Evolutionary conservation across 2,797 vertebrate genomes (phyloP).

Genomic region (Cuniculus paca): DNA sequence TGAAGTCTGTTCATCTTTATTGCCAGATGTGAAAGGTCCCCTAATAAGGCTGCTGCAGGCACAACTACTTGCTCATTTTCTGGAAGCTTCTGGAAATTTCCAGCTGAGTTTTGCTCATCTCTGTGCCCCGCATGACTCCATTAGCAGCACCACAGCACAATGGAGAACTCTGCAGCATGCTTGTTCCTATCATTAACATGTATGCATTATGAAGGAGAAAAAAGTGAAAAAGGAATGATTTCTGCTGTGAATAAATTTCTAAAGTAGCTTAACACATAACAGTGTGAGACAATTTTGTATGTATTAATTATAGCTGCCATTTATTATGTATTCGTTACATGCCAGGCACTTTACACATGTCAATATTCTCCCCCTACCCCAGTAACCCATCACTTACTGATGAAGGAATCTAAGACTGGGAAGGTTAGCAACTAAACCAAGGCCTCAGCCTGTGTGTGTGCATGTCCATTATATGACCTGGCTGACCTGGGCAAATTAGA

Average conservation of each 20-base stretch:
- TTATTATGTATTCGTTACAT: background rate
- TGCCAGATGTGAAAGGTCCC: background rate
- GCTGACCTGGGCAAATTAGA: background rate
- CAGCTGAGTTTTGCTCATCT: slow-evolving; percentile 38
- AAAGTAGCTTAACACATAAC: background rate
- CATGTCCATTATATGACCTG: background rate
- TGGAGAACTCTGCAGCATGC: background rate
- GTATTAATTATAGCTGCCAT: background rate
- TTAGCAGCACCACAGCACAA: background rate
- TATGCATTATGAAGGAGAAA: background rate
- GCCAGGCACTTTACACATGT: background rate
- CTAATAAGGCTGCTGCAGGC: background rate
- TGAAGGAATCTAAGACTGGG: background rate
- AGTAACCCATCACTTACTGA: background rate
- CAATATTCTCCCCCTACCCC: too few relatives aligned
- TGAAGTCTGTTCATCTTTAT: background rate
- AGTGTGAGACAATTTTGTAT: background rate
- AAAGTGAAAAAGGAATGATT: background rate
- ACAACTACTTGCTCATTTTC: background rate
- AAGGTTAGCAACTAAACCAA: background rate
- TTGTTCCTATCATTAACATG: background rate
- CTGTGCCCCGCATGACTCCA: background rate
- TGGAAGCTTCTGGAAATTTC: slow-evolving; percentile 5
- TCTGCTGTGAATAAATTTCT: slow-evolving; percentile 36
- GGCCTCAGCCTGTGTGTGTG: background rate